Percentiles rank a stretch among this genome's conserved stretches.
These are phyloP conservation scores for Hylaeus anthracinus DNA, from an alignment of 1,140 invertebrate species.

Conservation along the genomic window DNA sequence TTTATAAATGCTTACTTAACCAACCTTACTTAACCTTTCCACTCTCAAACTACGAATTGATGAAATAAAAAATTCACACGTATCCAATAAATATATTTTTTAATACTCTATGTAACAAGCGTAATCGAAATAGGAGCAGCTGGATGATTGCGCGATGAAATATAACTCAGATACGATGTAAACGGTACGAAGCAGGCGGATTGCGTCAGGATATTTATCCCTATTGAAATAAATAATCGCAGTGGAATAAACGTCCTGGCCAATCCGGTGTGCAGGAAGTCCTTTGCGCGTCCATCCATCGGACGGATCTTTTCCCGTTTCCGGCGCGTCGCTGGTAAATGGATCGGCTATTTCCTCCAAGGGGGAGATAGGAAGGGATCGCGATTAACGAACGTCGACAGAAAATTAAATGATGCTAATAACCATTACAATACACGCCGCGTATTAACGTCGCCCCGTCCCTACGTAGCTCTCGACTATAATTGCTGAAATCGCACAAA, in stretches of 20 bases:
- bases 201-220: not conserved
- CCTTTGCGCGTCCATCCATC: constrained; percentile 63
- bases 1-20: too few species aligned
- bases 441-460: constrained; percentile 39
- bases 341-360: constrained; percentile 63
- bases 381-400: constrained; percentile 63
- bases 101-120: too few species aligned
- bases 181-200: not conserved
- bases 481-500: constrained; percentile 45
- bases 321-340: constrained; percentile 63
- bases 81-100: too few species aligned
- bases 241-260: constrained; percentile 1
- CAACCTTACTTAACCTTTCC: too few species aligned
- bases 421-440: constrained; percentile 61
- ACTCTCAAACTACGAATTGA: too few species aligned
- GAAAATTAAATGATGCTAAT: constrained; percentile 67
- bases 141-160: too few species aligned
- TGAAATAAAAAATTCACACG: too few species aligned
- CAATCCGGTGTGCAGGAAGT: constrained; percentile 54
- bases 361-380: constrained; percentile 42
- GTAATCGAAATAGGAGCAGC: too few species aligned
- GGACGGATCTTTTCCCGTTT: constrained; percentile 56
- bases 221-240: constrained; percentile 24
- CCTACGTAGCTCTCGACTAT: constrained; percentile 38
- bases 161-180: too few species aligned